Base-by-base conservation (phyloP, 2,113 vertebrate species). In the Aramus guarauna region DNA sequence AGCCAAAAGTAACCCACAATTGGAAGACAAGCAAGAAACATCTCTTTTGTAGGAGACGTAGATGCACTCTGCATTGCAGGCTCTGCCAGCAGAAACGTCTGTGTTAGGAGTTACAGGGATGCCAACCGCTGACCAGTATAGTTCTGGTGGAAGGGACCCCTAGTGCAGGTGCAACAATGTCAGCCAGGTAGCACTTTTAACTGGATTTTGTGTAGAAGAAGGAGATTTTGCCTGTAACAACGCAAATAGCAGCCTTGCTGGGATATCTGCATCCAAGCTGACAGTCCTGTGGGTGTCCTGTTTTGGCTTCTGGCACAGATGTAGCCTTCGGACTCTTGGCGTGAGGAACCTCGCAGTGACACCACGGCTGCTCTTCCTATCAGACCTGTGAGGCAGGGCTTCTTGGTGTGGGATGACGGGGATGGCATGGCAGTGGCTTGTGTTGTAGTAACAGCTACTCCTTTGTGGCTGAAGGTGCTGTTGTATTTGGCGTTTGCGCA, bases 391-490 rank as follows among this genome's bases (percentile, higher is more conserved):
- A 50, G 41, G 12, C 56, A 56, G n/a, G 19, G 10, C 37, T 68
- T 64, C 48, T 39, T 34, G 11, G 30, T 60, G 71, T n/a, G 36
- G 39, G 32, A 6, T 74, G 60, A 37, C 1, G 0, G 50, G 34
- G 14, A 8, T 58, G 36, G 27, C 2, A 8, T 58, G 36, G 30
- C 2, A 1, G 22, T 69, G 53, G 32, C 32, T 69, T 73, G 47
- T 2, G 3, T 30, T 71, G 26, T 24, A 39, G 56, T 36, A 37
- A 60, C 56, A 81, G 73, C 80, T 84, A 17, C 53, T 64, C 53
- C 0, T 0, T 37, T 48, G 53, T 4, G 3, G 34, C 7, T 0
- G 2, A 85, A 83, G 58, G 14, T 62, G 58, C 48, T 55, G 34
- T 53, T 29, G 47, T 45, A 36, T 19, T 37, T 24, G 27, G 48